phyloP scores from a whole-genome alignment of 2,888 invertebrate genomes.

The Malthinus flaveolus region DNA sequence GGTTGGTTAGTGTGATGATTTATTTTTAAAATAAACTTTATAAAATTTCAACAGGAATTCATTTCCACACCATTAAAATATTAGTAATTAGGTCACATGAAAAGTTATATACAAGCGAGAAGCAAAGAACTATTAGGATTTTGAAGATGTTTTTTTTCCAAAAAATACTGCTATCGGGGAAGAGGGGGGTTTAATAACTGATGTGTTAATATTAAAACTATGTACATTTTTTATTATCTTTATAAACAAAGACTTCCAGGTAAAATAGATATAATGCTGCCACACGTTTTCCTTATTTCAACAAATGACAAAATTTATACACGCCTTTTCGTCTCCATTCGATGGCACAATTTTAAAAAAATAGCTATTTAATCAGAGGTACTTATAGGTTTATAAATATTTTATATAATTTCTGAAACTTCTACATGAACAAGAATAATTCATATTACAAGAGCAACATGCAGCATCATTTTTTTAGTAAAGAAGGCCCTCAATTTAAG shows the following conservation, averaged over 20 bases:
- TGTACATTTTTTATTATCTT: constrained; percentile 15
- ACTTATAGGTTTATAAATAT: constrained; percentile 1
- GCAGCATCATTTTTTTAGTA: constrained; percentile 11
- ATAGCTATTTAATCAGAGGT: background rate
- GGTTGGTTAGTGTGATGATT: constrained; percentile 25
- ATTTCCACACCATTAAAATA: constrained; percentile 29
- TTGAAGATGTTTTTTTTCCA: background rate
- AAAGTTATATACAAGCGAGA: constrained; percentile 25
- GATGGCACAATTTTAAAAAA: constrained; percentile 16
- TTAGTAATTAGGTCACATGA: constrained; percentile 21
- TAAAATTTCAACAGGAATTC: constrained; percentile 35
- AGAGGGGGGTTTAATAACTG: constrained; percentile 7
- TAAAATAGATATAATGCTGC: constrained; percentile 21
- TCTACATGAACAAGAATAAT: constrained; percentile 3
- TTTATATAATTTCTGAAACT: background rate
- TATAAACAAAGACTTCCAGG: constrained; percentile 21
- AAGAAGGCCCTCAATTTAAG: too few species aligned
- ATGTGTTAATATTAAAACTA: constrained; percentile 18
- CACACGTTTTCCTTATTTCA: constrained; percentile 17
- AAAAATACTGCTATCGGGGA: constrained; percentile 2
- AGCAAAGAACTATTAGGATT: constrained; percentile 15
- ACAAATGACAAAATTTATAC: constrained; percentile 16
- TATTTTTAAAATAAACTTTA: constrained; percentile 32
- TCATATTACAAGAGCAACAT: constrained; percentile 12
- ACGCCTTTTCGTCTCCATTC: constrained; percentile 14